Evolutionary conservation across 2,797 vertebrate genomes (phyloP).

Genomic region (Xenentodon cancila): DNA sequence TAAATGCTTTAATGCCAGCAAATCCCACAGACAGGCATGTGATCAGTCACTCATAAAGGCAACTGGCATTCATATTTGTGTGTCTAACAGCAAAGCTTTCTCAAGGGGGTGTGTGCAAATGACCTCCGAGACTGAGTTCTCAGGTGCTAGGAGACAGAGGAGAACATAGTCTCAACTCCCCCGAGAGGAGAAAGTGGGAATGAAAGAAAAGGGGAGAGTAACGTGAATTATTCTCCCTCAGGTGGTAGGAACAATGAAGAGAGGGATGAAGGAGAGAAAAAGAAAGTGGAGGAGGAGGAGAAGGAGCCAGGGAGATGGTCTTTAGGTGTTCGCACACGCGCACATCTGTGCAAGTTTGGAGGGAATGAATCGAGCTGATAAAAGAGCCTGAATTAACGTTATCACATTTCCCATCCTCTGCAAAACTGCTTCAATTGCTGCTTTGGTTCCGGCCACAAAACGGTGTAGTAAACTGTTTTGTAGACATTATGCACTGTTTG

Average conservation of each 20-base stretch:
- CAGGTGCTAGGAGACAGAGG: slow-evolving; percentile 58
- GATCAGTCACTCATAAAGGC: slow-evolving; percentile 34
- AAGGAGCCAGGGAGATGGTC: slow-evolving; percentile 21
- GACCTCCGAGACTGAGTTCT: slow-evolving; percentile 55
- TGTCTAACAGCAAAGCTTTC: slow-evolving; percentile 17
- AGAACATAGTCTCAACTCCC: slow-evolving; percentile 36
- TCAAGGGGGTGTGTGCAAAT: slow-evolving; percentile 21
- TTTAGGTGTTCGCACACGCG: slow-evolving; percentile 26
- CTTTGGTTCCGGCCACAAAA: slow-evolving; percentile 6
- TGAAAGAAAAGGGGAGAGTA: slow-evolving; percentile 4
- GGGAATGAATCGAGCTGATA: slow-evolving; percentile 10
- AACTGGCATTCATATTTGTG: slow-evolving; percentile 8
- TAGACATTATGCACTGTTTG: slow-evolving; percentile 16
- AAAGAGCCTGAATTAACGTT: slow-evolving; percentile 22
- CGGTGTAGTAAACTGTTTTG: slow-evolving; percentile 8
- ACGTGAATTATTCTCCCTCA: slow-evolving; percentile 44
- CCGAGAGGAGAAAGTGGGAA: slow-evolving; percentile 1
- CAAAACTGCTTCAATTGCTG: slow-evolving; percentile 30
- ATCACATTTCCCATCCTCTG: slow-evolving; percentile 37
- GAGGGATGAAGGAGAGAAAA: slow-evolving; percentile 23
- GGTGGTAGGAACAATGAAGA: slow-evolving; percentile 45
- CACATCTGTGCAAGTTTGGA: not conserved
- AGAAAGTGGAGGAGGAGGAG: not conserved
- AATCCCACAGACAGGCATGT: slow-evolving; percentile 8
- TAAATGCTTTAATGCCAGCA: slow-evolving; percentile 4